Base-by-base conservation (phyloP, 1,140 invertebrate genomes). In the Argopecten irradians region DNA sequence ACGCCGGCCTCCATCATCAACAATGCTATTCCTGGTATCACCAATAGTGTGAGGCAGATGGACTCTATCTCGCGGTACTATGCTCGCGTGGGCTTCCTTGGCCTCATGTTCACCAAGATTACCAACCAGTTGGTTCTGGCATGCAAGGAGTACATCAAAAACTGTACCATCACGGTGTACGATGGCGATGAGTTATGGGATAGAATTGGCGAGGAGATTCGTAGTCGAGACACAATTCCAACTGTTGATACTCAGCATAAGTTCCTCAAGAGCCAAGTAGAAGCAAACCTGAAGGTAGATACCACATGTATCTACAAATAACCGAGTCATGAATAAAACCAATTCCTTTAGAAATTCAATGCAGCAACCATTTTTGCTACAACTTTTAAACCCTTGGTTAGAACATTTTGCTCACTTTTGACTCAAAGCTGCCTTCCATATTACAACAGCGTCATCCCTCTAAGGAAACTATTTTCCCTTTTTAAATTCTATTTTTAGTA, bases 61-160 rank as follows among this genome's bases (percentile, higher is more conserved):
- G 95, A 95, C 84, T 95, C 95, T 33, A 93, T 95, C 34, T 95
- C 95, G 1, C 91, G 95, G 85, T 95, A 93, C 86, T 95, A 95
- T 90, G 93, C 93, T 35, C 87, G 95, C 28, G 93, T 93, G 35
- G 95, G 95, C 28, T 95, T 94, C 88, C 93, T 95, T n/a, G 95
- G 95, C 9, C 90, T 95, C 9, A 85, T 95, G 33, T 93, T 95
- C 43, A 94, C 94, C 35, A 95, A 95, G 94, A 93, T 95, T 14
- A 94, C 94, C 1, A 95, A 95, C 88, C 95, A 95, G 89, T 90
- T 95, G 13, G 95, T 95, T 2, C 89, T 94, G 89, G 93, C 93
- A 1, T 95, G 94, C 89, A 95, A 95, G 88, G 95, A 95, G 39
- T 93, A 95, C 91, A 95, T 95, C 35, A 93, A 94, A 82, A 91